These are phyloP conservation scores for Graptemys geographica DNA, from an alignment of 2,797 vertebrate genomes.

Conservation along the genomic window DNA sequence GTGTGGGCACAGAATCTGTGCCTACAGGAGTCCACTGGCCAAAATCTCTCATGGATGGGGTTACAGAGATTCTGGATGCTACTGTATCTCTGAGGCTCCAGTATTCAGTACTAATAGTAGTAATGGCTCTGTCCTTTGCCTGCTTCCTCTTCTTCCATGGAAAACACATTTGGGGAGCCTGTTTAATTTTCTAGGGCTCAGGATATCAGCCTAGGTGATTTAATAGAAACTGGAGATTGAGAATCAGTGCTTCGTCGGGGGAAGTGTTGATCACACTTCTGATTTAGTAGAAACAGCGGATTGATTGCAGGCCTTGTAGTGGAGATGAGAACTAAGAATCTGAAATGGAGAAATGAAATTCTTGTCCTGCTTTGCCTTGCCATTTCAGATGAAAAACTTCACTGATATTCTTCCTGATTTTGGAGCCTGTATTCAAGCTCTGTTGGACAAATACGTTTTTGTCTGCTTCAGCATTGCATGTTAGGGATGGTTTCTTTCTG, in stretches of 20 bases:
- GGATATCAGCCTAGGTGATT: not conserved
- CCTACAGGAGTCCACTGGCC: not conserved
- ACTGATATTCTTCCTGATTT: conserved; percentile 84
- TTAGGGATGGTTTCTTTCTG: not conserved
- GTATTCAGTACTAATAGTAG: too few species aligned
- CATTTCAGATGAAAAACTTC: conserved; percentile 85
- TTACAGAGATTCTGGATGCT: not conserved
- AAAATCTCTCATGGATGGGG: not conserved
- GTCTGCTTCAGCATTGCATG: conserved; percentile 79
- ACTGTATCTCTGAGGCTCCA: not conserved
- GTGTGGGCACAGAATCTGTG: not conserved
- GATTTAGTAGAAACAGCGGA: not conserved
- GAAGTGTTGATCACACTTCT: not conserved
- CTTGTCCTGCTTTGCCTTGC: not conserved
- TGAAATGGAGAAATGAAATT: not conserved
- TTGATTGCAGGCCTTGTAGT: not conserved
- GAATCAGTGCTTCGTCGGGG: not conserved
- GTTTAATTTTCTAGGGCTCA: not conserved
- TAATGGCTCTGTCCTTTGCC: not conserved
- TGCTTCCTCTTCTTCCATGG: not conserved
- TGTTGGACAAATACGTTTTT: conserved; percentile 85
- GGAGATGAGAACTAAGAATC: too few species aligned
- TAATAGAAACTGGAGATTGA: not conserved
- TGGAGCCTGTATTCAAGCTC: conserved; percentile 80
- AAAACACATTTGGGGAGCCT: not conserved